Conservation (phyloP, 2,888 invertebrate genomes). For the Atherix ibis region DNA sequence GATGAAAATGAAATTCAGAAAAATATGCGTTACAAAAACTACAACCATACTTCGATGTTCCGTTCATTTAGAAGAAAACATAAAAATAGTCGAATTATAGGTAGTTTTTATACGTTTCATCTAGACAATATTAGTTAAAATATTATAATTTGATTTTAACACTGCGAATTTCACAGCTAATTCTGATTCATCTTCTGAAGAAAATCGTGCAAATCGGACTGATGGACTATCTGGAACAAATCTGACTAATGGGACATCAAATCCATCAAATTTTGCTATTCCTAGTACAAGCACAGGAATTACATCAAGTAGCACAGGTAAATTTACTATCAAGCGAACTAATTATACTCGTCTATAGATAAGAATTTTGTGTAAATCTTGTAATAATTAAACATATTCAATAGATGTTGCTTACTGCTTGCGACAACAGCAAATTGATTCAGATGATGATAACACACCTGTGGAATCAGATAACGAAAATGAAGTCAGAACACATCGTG, state of each 20-base stretch:
- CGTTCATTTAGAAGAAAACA: constrained; percentile 8
- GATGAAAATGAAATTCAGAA: constrained; percentile 9
- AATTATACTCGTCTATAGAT: too few relatives aligned
- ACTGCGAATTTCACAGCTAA: constrained; percentile 1
- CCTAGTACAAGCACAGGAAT: constrained; percentile 52
- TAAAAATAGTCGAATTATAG: constrained; percentile 5
- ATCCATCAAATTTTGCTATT: constrained; percentile 34
- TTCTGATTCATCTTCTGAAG: constrained; percentile 10
- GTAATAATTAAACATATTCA: constrained; percentile 8
- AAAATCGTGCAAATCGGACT: too few relatives aligned
- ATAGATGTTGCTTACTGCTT: constrained; percentile 31
- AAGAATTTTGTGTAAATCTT: too few relatives aligned
- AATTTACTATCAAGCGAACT: too few relatives aligned
- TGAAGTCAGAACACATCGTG: constrained; percentile 6
- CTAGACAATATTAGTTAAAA: neutral
- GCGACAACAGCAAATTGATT: constrained; percentile 39
- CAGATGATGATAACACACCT: constrained; percentile 43
- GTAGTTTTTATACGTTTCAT: too few relatives aligned
- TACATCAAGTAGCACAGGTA: constrained; percentile 23
- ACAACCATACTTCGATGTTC: constrained; percentile 6
- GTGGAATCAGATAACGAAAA: constrained; percentile 9
- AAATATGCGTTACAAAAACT: constrained; percentile 3
- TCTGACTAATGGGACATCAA: constrained; percentile 30
- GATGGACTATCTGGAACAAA: constrained; percentile 1
- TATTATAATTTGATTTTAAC: neutral